These are phyloP conservation scores for Pungitius pungitius DNA, from an alignment of 2,113 vertebrate species.

Conservation along the genomic window DNA sequence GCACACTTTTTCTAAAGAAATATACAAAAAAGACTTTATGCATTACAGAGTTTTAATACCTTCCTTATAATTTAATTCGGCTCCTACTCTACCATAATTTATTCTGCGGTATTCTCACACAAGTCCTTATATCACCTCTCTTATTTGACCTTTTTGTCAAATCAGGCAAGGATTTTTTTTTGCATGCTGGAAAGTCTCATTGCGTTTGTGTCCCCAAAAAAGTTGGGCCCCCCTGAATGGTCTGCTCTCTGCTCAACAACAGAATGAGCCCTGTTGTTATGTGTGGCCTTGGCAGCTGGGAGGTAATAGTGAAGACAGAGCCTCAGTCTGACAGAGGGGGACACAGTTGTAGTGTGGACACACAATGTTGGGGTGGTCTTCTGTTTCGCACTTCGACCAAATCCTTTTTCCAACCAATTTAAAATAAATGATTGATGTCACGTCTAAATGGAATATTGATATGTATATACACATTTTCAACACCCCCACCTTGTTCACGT, in stretches of 20 bases:
- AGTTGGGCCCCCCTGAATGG: constrained; percentile 87
- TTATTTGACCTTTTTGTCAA: constrained; percentile 18
- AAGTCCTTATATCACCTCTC: background rate
- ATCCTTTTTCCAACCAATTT: constrained; percentile 23
- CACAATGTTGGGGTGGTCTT: constrained; percentile 81
- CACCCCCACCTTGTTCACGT: constrained; percentile 29
- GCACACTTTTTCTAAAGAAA: constrained; percentile 83
- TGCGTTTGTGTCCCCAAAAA: constrained; percentile 85
- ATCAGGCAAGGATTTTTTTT: constrained; percentile 89
- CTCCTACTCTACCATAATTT: background rate
- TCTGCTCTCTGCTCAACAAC: constrained; percentile 90
- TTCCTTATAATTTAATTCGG: background rate
- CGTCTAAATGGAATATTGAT: background rate
- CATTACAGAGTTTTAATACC: constrained; percentile 72
- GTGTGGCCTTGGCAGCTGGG: constrained; percentile 89
- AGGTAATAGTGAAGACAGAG: constrained; percentile 91
- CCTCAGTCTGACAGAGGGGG: constrained; percentile 87
- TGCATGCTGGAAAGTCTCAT: constrained; percentile 90
- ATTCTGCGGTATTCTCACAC: background rate
- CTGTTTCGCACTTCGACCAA: constrained; percentile 32
- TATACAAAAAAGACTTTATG: constrained; percentile 86
- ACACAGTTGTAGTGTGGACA: constrained; percentile 80
- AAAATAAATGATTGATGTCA: constrained; percentile 5
- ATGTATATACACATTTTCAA: constrained; percentile 10
- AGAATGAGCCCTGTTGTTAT: constrained; percentile 92